Conservation (phyloP, 2,797 vertebrate genomes). For the Acanthis flammea region DNA sequence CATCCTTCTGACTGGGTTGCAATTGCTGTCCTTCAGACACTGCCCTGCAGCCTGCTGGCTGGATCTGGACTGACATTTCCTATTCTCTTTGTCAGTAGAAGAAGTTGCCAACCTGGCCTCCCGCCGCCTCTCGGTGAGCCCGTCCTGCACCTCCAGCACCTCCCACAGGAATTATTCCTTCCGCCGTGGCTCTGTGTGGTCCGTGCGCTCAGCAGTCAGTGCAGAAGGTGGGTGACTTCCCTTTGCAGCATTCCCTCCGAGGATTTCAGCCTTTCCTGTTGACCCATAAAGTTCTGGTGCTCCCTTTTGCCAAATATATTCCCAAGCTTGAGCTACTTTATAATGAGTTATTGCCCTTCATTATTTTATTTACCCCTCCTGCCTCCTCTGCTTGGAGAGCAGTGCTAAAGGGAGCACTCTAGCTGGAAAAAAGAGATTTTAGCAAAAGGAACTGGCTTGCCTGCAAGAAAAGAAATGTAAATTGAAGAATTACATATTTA, state of each 20-base stretch:
- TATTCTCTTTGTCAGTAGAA: slow-evolving; percentile 89
- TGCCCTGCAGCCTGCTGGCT: background rate
- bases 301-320: background rate
- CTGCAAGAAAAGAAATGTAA: background rate
- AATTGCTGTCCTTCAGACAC: background rate
- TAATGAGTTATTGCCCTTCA: background rate
- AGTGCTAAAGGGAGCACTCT: background rate
- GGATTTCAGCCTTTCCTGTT: background rate
- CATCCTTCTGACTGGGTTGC: background rate
- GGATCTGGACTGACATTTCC: slow-evolving; percentile 58
- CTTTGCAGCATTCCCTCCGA: background rate
- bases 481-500: background rate
- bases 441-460: background rate
- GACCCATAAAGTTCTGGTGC: background rate
- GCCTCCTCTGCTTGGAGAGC: background rate
- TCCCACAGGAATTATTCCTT: slow-evolving; percentile 98
- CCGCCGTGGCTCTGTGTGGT: slow-evolving; percentile 95
- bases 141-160: slow-evolving; percentile 95
- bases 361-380: background rate
- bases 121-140: slow-evolving; percentile 95
- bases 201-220: slow-evolving; percentile 91
- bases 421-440: background rate
- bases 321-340: background rate
- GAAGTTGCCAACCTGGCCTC: slow-evolving; percentile 96
- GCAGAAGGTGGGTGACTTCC: slow-evolving; percentile 84